These are phyloP conservation scores for Azorinus chamasolen DNA, from an alignment of 2,888 invertebrate species.

Conservation along the genomic window DNA sequence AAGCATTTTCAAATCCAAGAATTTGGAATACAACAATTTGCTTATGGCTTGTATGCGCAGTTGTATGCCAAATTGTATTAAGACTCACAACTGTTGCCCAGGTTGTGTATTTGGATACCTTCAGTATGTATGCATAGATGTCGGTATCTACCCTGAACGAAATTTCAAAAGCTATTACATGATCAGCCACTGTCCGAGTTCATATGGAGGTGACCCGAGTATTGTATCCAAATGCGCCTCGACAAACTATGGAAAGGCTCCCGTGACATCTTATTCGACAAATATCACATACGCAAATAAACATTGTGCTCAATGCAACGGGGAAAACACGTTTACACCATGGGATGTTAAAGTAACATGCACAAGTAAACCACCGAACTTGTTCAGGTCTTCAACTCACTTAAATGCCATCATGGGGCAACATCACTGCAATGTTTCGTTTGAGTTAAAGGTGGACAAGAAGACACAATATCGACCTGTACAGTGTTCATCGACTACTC, in stretches of 20 bases:
- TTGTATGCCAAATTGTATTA: background rate
- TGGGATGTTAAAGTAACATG: background rate
- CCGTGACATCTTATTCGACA: background rate
- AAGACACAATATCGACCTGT: no score
- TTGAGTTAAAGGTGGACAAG: no score
- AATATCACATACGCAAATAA: background rate
- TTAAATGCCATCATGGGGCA: no score
- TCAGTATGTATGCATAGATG: conserved; percentile 4
- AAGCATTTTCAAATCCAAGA: background rate
- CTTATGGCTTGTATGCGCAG: background rate
- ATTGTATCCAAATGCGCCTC: background rate
- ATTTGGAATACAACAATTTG: no score
- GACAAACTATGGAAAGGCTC: background rate
- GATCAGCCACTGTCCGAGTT: background rate
- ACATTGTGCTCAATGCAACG: conserved; percentile 3
- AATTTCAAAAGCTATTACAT: background rate
- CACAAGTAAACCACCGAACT: background rate
- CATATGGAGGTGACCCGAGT: background rate
- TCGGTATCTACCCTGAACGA: background rate
- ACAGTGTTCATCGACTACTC: no score
- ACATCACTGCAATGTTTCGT: no score
- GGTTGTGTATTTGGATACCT: background rate
- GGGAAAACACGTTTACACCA: background rate
- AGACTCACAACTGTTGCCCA: conserved; percentile 4
- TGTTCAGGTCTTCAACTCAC: background rate